These are phyloP conservation scores for Aplysina aerophoba DNA, from an alignment of 37 sponge, comb jelly and placozoan species.

Conservation along the genomic window DNA sequence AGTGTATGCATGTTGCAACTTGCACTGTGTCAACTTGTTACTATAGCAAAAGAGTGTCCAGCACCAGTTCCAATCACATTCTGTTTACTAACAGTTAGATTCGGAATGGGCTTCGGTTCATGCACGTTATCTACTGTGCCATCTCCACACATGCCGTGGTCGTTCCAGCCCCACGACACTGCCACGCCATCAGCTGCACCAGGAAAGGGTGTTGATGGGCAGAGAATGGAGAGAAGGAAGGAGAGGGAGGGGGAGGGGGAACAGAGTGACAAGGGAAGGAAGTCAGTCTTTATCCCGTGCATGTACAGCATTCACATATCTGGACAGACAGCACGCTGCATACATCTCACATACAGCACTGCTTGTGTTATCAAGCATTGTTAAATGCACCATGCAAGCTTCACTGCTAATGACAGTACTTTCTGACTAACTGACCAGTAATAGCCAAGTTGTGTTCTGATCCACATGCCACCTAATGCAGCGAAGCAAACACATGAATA, in stretches of 20 bases:
- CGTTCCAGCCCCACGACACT: constrained; percentile 35
- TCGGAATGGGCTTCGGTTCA: constrained; percentile 23
- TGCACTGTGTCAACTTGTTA: not conserved
- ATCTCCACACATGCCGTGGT: constrained; percentile 32
- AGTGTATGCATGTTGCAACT: no score
- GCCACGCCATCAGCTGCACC: constrained; percentile 20
- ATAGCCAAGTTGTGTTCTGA: constrained; percentile 77
- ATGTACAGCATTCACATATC: not conserved
- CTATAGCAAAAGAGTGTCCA: constrained; percentile 58
- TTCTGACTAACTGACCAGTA: constrained; percentile 70
- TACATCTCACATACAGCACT: no score
- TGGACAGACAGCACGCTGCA: not conserved
- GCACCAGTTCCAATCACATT: constrained; percentile 60
- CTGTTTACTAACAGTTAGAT: not conserved
- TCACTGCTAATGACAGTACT: no score
- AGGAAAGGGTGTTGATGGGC: not conserved
- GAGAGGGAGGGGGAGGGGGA: not conserved
- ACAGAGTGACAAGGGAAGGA: not conserved
- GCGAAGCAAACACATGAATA: no score
- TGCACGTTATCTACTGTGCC: constrained; percentile 10
- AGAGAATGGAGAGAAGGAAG: not conserved
- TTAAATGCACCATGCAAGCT: no score
- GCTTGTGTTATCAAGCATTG: no score
- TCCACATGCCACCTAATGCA: constrained; percentile 71
- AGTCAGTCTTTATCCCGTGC: not conserved